A percentile compares a stretch with the other conserved stretches of the same genome.
Evolutionary conservation across 2,113 vertebrate genomes (phyloP).

Genomic region (Oncorhynchus nerka): DNA sequence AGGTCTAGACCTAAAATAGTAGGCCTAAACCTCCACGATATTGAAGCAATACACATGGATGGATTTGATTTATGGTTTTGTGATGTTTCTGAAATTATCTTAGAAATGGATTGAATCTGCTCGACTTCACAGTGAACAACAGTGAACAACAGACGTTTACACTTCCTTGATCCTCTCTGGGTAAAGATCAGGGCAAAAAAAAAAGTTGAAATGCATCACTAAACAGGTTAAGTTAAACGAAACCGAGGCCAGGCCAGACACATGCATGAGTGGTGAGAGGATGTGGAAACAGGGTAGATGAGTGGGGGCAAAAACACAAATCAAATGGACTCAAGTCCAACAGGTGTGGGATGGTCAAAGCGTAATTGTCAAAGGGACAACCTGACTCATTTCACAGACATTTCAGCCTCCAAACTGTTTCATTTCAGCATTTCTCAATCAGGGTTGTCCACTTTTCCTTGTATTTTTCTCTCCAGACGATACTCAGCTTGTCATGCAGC

Average conservation of each 20-base stretch:
- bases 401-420: background rate
- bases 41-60: no score
- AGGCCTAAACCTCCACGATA: no score
- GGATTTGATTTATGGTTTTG: no score
- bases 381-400: background rate
- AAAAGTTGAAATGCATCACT: background rate
- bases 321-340: background rate
- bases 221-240: background rate
- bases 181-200: no score
- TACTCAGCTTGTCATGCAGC: constrained; percentile 35
- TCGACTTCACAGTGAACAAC: no score
- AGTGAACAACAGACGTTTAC: no score
- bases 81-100: no score
- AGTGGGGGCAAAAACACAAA: background rate
- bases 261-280: background rate
- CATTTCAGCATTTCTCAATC: background rate
- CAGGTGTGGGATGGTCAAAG: background rate
- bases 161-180: no score
- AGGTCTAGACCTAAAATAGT: no score
- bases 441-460: no score
- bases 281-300: background rate
- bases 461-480: background rate
- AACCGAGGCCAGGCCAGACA: background rate
- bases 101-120: no score
- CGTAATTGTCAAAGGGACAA: background rate